A percentile compares a stretch with the other conserved stretches of the same genome.
Evolutionary conservation across 2,113 vertebrate species (phyloP).

Genomic region (Petroica traversi): DNA sequence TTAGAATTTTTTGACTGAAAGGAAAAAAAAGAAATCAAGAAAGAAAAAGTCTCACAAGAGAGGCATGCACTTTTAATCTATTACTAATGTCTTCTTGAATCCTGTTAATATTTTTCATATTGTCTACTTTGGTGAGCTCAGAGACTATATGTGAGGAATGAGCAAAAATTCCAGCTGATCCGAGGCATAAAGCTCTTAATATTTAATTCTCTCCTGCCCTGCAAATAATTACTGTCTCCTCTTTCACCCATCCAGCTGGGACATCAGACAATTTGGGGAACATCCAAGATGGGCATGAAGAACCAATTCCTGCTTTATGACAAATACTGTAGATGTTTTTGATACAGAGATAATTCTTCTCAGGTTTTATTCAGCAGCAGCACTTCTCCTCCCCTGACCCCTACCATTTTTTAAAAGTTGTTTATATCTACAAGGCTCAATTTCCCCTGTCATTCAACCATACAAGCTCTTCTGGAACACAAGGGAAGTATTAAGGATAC

Average conservation of each 20-base stretch:
- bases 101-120: conserved; percentile 58
- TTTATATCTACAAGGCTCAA: background rate
- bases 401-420: background rate
- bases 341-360: background rate
- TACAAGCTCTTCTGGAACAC: background rate
- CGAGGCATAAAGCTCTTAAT: conserved; percentile 21
- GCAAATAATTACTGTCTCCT: conserved; percentile 48
- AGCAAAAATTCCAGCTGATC: conserved; percentile 48
- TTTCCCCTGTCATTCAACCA: background rate
- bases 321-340: conserved; percentile 32
- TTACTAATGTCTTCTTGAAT: conserved; percentile 14
- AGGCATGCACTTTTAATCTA: conserved; percentile 36
- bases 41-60: background rate
- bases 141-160: conserved; percentile 10
- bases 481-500: background rate
- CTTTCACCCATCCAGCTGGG: conserved; percentile 31
- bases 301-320: conserved; percentile 24
- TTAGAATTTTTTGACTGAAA: background rate
- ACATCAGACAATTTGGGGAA: conserved; percentile 42
- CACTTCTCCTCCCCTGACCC: background rate
- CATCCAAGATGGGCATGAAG: conserved; percentile 25
- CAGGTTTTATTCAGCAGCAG: background rate
- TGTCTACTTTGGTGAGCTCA: conserved; percentile 24
- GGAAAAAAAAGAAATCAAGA: background rate
- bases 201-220: conserved; percentile 34